Evolutionary conservation across 2,797 vertebrate species (phyloP).

Genomic region (Enteromius afrohamiltoni): DNA sequence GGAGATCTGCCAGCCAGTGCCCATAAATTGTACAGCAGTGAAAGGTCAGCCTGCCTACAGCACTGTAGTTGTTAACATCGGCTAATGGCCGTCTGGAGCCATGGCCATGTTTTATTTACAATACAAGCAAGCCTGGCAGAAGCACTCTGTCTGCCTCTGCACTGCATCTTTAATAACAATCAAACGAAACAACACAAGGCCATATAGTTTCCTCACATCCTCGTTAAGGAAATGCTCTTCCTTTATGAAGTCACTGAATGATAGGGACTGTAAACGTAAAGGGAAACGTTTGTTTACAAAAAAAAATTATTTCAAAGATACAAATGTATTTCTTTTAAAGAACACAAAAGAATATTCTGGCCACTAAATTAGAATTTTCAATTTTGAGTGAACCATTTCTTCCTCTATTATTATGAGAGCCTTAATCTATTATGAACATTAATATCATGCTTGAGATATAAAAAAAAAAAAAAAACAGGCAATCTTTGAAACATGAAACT

Average conservation of each 20-base stretch:
- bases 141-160: conserved; percentile 4
- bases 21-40: conserved; percentile 61
- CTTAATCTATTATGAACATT: background rate
- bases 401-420: background rate
- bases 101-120: conserved; percentile 57
- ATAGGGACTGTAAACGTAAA: background rate
- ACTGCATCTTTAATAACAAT: conserved; percentile 25
- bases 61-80: conserved; percentile 51
- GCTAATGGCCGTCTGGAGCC: conserved; percentile 55
- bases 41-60: conserved; percentile 53
- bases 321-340: background rate
- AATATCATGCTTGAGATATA: background rate
- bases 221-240: background rate
- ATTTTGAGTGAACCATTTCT: background rate
- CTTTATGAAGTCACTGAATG: background rate
- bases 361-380: background rate
- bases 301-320: background rate
- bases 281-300: background rate
- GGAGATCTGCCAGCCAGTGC: conserved; percentile 51
- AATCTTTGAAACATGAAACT: background rate
- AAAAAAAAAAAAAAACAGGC: background rate
- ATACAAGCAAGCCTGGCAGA: conserved; percentile 40
- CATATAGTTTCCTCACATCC: background rate
- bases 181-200: background rate
- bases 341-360: background rate